Evolutionary conservation across 2,797 vertebrate species (phyloP).

Genomic region (Rhinatrema bivittatum): DNA sequence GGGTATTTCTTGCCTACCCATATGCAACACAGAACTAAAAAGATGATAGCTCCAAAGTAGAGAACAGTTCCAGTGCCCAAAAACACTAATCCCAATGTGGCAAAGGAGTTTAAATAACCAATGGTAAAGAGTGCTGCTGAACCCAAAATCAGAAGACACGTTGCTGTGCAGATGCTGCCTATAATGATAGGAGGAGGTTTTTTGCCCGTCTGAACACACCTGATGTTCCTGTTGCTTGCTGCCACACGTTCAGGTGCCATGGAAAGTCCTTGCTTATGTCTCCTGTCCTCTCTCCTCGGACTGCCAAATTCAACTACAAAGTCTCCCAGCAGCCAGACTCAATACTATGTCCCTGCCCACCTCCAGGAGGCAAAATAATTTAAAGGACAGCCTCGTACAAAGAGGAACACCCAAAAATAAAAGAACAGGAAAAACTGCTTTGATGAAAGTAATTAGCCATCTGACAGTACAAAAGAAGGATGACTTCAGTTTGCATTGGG

Average conservation of each 20-base stretch:
- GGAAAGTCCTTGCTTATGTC: neutral
- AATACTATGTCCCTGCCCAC: too few relatives aligned
- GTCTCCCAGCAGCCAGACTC: too few relatives aligned
- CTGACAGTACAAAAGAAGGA: too few relatives aligned
- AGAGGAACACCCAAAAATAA: too few relatives aligned
- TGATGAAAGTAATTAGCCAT: too few relatives aligned
- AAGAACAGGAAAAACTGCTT: too few relatives aligned
- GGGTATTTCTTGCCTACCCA: conserved; percentile 8
- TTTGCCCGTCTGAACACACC: neutral
- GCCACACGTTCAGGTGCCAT: conserved; percentile 1
- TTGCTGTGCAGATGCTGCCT: neutral
- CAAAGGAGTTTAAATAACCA: conserved; percentile 6
- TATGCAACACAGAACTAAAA: neutral
- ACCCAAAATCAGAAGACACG: neutral
- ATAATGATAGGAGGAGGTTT: neutral
- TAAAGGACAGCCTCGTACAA: too few relatives aligned
- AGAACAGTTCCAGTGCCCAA: conserved; percentile 5
- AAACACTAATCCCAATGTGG: conserved; percentile 4
- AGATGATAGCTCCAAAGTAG: neutral
- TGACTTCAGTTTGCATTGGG: too few relatives aligned
- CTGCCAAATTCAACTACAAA: too few relatives aligned
- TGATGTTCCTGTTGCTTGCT: neutral
- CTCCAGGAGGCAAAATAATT: too few relatives aligned
- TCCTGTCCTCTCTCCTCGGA: neutral
- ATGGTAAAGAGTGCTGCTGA: neutral